Evolutionary conservation across 2,797 vertebrate genomes (phyloP), one percentile per base, ranked within the genome.

Genomic region (Todus mexicanus): DNA sequence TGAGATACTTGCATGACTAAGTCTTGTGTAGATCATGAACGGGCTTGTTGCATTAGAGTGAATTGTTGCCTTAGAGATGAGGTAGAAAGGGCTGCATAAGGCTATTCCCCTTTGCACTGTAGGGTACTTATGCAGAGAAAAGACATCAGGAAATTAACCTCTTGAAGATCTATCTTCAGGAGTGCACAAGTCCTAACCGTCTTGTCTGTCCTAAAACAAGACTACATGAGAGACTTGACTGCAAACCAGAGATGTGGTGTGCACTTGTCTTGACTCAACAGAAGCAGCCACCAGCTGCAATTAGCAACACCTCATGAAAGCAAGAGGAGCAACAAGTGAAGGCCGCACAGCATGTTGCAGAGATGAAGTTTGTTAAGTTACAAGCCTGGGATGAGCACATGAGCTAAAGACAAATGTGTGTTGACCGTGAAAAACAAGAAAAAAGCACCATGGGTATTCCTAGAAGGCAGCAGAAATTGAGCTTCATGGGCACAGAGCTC

Each of bases 21-120:
- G 37, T 11, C 33, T 73, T 1, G 0, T 22, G 38, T 15, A 82
- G 61, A 27, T 19, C 16, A 35, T 0, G 2, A 59, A 7, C 1
- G 2, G 11, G 13, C 31, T 60, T 60, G 20, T 21, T 69, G 26
- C 0, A 0, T 23, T 35, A 27, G 33, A 64, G n/a, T 2, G 4
- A 74, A 56, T 43, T 70, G 11, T 5, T 45, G 26, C 51, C 31
- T 33, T 64, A 11, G 14, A 33, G 6, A 12, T 4, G 27, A 40
- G 22, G 11, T 33, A 56, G 33, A 71, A 33, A 43, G 38, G n/a
- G 27, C 15, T 61, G 35, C 27, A 43, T 10, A 11, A 17, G 37
- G 12, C 27, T 42, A 21, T 45, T 84, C 18, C 29, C 21, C 10
- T 19, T 61, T 26, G 60, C 35, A 16, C 37, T 19, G 3, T 10